phyloP scores from a whole-genome alignment of 2,797 vertebrate genomes.

The Lateolabrax maculatus region DNA sequence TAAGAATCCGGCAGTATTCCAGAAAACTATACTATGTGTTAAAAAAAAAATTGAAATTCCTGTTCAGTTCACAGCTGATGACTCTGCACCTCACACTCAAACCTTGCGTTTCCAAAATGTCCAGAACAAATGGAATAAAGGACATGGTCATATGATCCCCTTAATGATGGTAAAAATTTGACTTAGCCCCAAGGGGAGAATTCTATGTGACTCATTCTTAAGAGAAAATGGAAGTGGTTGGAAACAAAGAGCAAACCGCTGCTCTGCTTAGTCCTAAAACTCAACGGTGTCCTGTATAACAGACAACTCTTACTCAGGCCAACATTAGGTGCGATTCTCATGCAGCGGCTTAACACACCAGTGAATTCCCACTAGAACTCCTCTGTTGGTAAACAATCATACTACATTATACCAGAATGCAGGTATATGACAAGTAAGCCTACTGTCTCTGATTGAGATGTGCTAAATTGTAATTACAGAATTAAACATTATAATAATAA shows the following conservation, averaged over 20 bases:
- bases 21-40: not conserved
- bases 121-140: conserved; percentile 21
- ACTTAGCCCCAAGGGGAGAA: conserved; percentile 9
- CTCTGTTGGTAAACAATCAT: conserved; percentile 24
- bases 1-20: not conserved
- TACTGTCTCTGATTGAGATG: not conserved
- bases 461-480: not conserved
- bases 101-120: conserved; percentile 5
- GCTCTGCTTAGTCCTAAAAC: conserved; percentile 15
- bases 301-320: conserved; percentile 5
- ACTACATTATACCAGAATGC: not conserved
- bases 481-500: not conserved
- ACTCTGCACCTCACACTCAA: not conserved
- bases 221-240: conserved; percentile 19
- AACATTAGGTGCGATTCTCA: conserved; percentile 24
- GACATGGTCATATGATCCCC: conserved; percentile 10
- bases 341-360: not conserved
- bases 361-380: conserved; percentile 1
- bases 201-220: conserved; percentile 34
- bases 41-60: not conserved
- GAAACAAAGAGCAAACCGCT: conserved; percentile 23
- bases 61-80: not conserved
- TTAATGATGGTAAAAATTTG: conserved; percentile 38
- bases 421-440: not conserved
- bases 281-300: conserved; percentile 15